phyloP scores from a whole-genome alignment of 2,888 invertebrate species.

The Nemurella pictetii region DNA sequence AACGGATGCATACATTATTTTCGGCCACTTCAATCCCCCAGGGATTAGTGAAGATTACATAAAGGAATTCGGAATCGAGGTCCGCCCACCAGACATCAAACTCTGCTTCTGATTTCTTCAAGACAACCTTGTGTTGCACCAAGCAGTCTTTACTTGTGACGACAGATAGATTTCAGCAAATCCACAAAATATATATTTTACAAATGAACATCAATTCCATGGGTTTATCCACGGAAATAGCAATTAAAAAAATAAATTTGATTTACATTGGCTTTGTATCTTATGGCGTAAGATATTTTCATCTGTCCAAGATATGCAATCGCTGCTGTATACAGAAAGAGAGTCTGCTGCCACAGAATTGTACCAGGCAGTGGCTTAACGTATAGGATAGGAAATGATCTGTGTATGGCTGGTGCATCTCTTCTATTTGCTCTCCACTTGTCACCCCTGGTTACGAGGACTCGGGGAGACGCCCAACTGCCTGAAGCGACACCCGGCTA shows the following conservation, averaged over 20 bases:
- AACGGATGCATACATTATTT: too few species aligned
- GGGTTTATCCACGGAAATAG: neutral
- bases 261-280: neutral
- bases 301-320: too few species aligned
- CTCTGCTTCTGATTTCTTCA: neutral
- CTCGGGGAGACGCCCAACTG: neutral
- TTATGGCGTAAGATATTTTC: too few species aligned
- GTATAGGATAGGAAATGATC: too few species aligned
- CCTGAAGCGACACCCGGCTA: neutral
- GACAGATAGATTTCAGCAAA: neutral
- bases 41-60: neutral
- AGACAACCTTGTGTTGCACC: neutral
- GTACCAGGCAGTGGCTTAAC: too few species aligned
- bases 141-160: too few species aligned
- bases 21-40: too few species aligned
- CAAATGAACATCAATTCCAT: neutral
- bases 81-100: neutral
- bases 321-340: neutral
- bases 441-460: neutral
- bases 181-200: neutral
- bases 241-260: neutral
- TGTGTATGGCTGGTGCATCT: constrained; percentile 5
- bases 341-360: neutral
- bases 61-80: neutral
- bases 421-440: constrained; percentile 10